phyloP scores from a whole-genome alignment of 1,140 invertebrate species.

The Amphibalanus amphitrite region DNA sequence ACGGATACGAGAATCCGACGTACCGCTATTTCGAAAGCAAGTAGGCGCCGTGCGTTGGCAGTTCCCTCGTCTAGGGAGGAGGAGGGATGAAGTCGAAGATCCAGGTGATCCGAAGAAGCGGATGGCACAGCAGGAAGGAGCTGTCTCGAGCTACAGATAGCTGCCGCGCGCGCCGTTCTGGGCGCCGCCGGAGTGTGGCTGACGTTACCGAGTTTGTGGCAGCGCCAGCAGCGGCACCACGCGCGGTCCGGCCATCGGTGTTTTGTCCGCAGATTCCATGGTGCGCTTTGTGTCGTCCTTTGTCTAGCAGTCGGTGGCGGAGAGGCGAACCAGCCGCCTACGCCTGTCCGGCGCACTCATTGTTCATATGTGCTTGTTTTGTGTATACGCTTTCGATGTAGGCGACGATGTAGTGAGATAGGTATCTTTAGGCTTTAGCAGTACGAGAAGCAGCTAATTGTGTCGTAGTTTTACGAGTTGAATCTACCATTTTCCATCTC shows the following conservation, averaged over 20 bases:
- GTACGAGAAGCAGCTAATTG: background rate
- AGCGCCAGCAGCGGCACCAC: no score
- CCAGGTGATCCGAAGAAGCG: no score
- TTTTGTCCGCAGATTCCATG: background rate
- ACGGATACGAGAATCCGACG: constrained; percentile 99
- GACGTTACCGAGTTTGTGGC: background rate
- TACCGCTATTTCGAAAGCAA: constrained; percentile 99
- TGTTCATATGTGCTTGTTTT: background rate
- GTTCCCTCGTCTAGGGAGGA: background rate
- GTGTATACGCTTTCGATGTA: background rate
- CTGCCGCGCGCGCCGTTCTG: no score
- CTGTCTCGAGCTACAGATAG: no score
- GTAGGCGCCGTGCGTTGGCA: constrained; percentile 14
- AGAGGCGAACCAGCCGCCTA: background rate
- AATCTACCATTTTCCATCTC: background rate
- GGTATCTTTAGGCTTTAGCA: background rate
- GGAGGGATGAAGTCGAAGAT: no score
- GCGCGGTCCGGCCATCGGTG: background rate
- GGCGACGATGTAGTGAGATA: no score
- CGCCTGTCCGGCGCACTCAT: background rate
- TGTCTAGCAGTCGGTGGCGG: background rate
- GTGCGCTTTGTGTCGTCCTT: background rate
- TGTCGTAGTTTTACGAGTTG: background rate
- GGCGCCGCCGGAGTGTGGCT: no score
- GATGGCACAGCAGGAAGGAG: no score